Evolutionary conservation across 2,113 vertebrate species (phyloP).

Genomic region (Reinhardtius hippoglossoides): DNA sequence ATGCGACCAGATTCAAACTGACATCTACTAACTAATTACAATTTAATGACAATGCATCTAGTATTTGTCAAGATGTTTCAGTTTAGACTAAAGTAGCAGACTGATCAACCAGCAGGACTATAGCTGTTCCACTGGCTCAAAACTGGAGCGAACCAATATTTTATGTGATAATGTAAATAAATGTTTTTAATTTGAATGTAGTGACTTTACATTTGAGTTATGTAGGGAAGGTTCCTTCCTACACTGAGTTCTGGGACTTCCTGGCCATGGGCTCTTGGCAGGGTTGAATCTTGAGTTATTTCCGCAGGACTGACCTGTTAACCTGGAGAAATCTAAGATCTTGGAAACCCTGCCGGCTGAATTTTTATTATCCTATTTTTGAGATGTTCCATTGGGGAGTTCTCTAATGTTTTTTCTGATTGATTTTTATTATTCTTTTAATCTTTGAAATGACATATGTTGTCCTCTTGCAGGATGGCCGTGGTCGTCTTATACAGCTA

Average conservation of each 20-base stretch:
- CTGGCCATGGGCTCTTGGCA: not conserved
- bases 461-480: conserved; percentile 84
- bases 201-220: not conserved
- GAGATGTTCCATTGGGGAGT: conserved; percentile 25
- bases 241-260: not conserved
- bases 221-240: not conserved
- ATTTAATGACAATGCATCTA: no score
- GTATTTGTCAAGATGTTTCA: not conserved
- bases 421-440: not conserved
- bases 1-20: no score
- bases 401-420: not conserved
- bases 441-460: conserved; percentile 31
- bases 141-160: not conserved
- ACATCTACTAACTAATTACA: no score
- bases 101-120: not conserved
- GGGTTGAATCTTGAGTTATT: not conserved
- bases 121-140: not conserved
- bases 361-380: not conserved
- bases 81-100: not conserved
- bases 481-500: conserved; percentile 94
- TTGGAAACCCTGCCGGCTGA: conserved; percentile 15
- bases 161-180: not conserved
- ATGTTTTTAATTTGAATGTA: not conserved
- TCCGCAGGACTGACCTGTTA: not conserved
- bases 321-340: conserved; percentile 1